phyloP scores from a whole-genome alignment of 2,113 vertebrate species.

The Mixornis gularis region DNA sequence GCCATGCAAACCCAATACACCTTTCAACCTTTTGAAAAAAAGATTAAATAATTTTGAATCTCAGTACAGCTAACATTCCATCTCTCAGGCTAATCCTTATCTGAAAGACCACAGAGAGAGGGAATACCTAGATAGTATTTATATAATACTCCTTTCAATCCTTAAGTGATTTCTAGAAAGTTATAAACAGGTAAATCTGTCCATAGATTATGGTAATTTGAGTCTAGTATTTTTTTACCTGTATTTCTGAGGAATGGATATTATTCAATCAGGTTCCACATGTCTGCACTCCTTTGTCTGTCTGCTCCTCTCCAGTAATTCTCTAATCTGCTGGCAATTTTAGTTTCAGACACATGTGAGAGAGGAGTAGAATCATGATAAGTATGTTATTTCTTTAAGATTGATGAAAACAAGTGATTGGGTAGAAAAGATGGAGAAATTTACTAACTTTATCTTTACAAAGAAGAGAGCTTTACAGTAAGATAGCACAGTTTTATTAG shows the following conservation, averaged over 20 bases:
- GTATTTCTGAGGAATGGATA: neutral
- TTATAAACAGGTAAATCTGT: neutral
- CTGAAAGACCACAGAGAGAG: neutral
- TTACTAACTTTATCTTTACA: neutral
- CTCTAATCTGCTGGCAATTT: slow-evolving; percentile 11
- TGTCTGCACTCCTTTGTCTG: neutral
- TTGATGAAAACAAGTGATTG: neutral
- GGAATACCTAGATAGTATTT: neutral
- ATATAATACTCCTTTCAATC: neutral
- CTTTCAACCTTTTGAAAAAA: neutral
- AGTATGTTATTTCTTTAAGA: neutral
- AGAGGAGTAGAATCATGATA: neutral
- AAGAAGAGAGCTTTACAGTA: neutral
- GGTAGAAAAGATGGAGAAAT: neutral
- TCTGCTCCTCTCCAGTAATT: neutral
- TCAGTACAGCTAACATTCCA: neutral
- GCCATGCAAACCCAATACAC: neutral
- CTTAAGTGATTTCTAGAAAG: neutral
- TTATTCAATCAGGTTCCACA: neutral
- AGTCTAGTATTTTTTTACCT: neutral
- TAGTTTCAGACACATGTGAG: neutral
- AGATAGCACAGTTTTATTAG: neutral
- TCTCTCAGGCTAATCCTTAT: neutral
- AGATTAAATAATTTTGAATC: neutral
- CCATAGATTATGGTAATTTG: neutral